phyloP scores from a whole-genome alignment of 2,888 invertebrate genomes.

The Drosophila acutilabella region DNA sequence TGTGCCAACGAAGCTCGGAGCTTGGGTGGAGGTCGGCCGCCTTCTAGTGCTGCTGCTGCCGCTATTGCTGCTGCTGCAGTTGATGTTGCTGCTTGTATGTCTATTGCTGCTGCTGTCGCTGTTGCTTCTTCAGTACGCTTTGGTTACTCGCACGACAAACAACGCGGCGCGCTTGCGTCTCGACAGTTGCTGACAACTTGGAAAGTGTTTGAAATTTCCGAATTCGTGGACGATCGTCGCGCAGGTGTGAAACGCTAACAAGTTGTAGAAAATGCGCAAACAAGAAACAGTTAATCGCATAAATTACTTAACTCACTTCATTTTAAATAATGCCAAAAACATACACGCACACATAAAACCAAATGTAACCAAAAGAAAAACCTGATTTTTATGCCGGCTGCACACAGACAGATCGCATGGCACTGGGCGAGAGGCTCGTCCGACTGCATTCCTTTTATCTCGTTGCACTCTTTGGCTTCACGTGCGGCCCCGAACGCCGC shows the following conservation, averaged over 20 bases:
- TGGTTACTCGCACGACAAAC: constrained; percentile 64
- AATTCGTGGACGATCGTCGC: constrained; percentile 47
- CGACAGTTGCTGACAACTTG: constrained; percentile 23
- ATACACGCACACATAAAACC: not conserved
- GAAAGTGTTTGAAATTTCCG: constrained; percentile 48
- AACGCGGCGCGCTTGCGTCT: constrained; percentile 68
- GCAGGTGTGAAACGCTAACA: constrained; percentile 48
- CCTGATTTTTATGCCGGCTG: constrained; percentile 52
- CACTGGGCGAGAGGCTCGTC: constrained; percentile 66
- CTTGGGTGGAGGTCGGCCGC: constrained; percentile 12
- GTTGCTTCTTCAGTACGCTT: constrained; percentile 66
- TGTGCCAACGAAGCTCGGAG: constrained; percentile 33
- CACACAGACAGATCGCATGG: constrained; percentile 20
- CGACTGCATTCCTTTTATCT: constrained; percentile 68
- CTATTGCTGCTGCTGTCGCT: constrained; percentile 27
- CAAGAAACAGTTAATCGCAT: constrained; percentile 4
- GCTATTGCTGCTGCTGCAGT: constrained; percentile 36
- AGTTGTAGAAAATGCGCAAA: constrained; percentile 19
- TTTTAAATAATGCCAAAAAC: not conserved
- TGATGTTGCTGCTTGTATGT: constrained; percentile 28
- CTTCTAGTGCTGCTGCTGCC: constrained; percentile 19
- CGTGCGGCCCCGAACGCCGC: constrained; percentile 40
- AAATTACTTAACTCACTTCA: not conserved
- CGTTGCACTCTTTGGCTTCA: constrained; percentile 48
- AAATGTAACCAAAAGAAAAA: constrained; percentile 43